Evolutionary conservation across 2,113 vertebrate species (phyloP), one percentile per base, ranked within the genome.

Genomic region (Pedetes capensis): DNA sequence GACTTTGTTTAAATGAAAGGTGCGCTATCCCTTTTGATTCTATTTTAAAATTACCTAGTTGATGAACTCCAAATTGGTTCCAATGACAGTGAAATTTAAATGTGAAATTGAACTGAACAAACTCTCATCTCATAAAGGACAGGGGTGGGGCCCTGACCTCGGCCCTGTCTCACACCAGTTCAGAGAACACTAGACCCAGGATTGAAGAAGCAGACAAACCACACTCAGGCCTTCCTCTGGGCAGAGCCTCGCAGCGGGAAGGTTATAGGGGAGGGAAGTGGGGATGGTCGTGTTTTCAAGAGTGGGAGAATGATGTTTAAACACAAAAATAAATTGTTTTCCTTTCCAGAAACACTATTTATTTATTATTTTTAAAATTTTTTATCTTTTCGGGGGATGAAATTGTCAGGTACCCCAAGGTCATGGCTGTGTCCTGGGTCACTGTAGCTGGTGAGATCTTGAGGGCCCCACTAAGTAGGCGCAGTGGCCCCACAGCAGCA

Each of bases 1-100:
- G 98, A 98, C 98, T 98, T 98, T 98, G 98, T 98, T 98, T 98
- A 98, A 98, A 98, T 98, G 98, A 98, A 98, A 98, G 98, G 98
- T 98, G 98, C 98, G 98, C 98, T 98, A 98, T 98, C 98, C 98
- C 98, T 98, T 98, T 98, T 98, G 97, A 98, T 97, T 98, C 97
- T 97, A 98, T 97, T 53, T 97, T 96, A 96, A 98, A 98, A 97
- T 96, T 94, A 53, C 78, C 97, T 98, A 80, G 96, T 95, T 96
- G 79, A 90, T 82, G 94, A 98, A 97, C 93, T 98, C 91, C 97
- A 98, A 97, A 97, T 98, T 95, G 95, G 66, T 96, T 97, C 94
- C 95, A 95, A 61, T 89, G 96, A 93, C 97, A 98, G 83, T 96
- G 90, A 97, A 97, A 95, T 95, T 95, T 68, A 97, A 97, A 96